Evolutionary conservation across 2,888 invertebrate genomes (phyloP).

Genomic region (Coenonympha arcania): DNA sequence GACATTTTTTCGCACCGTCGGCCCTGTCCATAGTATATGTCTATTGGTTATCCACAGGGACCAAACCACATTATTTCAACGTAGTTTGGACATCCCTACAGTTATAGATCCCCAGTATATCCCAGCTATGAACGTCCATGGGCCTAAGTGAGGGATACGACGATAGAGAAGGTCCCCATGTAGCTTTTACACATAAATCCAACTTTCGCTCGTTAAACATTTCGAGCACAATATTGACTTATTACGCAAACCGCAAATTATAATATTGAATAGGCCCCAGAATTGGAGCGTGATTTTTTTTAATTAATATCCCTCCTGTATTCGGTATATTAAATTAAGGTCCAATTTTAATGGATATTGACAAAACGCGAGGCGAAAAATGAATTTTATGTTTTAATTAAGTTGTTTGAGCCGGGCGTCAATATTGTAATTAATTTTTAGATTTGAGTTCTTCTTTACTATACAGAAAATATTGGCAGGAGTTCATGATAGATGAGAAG

Average conservation of each 20-base stretch:
- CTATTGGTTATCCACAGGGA: too few species aligned
- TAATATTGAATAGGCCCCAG: slow-evolving; percentile 1
- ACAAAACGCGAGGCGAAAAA: slow-evolving; percentile 19
- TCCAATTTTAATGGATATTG: slow-evolving; percentile 23
- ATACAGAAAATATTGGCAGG: too few species aligned
- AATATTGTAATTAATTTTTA: slow-evolving; percentile 4
- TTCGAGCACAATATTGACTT: background rate
- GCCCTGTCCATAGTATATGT: too few species aligned
- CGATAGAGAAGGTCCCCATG: too few species aligned
- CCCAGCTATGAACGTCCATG: too few species aligned
- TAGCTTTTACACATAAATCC: too few species aligned
- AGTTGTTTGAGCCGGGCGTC: background rate
- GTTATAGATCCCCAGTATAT: too few species aligned
- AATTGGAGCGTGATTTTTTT: slow-evolving; percentile 22
- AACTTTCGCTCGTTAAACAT: background rate
- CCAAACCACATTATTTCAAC: too few species aligned
- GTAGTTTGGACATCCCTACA: too few species aligned
- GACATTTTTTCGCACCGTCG: too few species aligned
- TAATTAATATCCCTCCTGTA: slow-evolving; percentile 26
- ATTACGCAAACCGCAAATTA: slow-evolving; percentile 2
- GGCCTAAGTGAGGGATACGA: too few species aligned
- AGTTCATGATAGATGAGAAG: too few species aligned
- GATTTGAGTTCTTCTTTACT: background rate
- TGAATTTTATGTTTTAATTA: slow-evolving; percentile 19
- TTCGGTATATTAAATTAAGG: slow-evolving; percentile 21